Evolutionary conservation across 2,113 vertebrate genomes (phyloP).

Genomic region (Mohoua ochrocephala): DNA sequence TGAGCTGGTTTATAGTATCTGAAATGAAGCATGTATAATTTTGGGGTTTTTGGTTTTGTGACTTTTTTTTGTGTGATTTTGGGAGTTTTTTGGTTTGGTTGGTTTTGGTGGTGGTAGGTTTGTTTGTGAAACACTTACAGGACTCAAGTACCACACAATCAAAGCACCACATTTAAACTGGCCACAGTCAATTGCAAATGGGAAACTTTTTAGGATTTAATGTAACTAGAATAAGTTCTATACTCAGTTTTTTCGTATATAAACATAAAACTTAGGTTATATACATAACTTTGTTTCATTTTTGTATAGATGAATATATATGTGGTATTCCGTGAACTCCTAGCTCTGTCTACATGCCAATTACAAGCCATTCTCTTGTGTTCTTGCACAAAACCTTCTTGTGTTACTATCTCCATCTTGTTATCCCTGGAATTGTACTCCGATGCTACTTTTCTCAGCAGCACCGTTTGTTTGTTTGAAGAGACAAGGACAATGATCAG

Average conservation of each 20-base stretch:
- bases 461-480: too few species aligned
- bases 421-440: neutral
- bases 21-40: neutral
- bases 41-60: rapidly evolving
- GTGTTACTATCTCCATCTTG: neutral
- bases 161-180: neutral
- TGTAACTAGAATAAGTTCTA: neutral
- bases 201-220: neutral
- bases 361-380: neutral
- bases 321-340: neutral
- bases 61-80: neutral
- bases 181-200: neutral
- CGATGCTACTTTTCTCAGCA: neutral
- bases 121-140: neutral
- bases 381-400: neutral
- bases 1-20: neutral
- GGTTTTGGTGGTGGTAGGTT: neutral
- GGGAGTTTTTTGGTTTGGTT: neutral
- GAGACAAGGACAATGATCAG: neutral
- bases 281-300: neutral
- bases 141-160: neutral
- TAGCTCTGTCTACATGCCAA: neutral
- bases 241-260: neutral
- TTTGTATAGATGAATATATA: neutral
- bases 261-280: neutral